Evolutionary conservation across 1,140 invertebrate species (phyloP), one percentile per base, ranked within the genome.

Genomic region (Rhyzopertha dominica): DNA sequence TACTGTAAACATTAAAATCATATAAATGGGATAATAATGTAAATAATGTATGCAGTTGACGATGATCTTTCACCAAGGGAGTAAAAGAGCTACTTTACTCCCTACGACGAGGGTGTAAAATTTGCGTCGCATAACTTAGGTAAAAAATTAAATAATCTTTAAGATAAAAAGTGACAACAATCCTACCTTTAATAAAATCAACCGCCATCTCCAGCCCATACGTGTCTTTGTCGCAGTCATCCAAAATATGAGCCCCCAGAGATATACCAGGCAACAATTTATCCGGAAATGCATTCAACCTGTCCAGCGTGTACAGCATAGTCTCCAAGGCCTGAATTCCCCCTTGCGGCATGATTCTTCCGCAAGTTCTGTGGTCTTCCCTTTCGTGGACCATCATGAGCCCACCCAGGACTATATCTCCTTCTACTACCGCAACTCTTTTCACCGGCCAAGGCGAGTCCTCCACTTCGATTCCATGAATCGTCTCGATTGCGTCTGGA

Each of bases 351-450:
- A 93, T 92, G 2, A 93, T 80, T 0, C 82, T 84, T 0, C 90
- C 90, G 58, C 90, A 93, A 2, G 77, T 84, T 9, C 83, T 73
- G 1, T 70, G 68, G 51, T 87, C 83, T 54, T 90, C 84, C n/a
- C 90, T 68, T 54, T 90, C 87, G 62, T 93, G 90, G 0, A 93
- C 83, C 90, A 95, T 95, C 87, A 95, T 95, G 3, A 95, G 70
- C 0, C 89, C 92, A 3, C 93, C 93, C 0, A 97, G 68, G 0
- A 88, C 76, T 1, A 89, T 65, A 51, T 94, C 82, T 0, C 91
- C 92, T 59, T 90, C 84, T 2, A 95, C 82, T 1, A 85, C 80
- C 0, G 89, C 86, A 54, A 90, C 86, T 37, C 82, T 78, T 56
- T 94, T 93, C 2, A 90, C 77, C 0, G 91, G 91, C 91, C 92